Conservation (phyloP, 2,797 vertebrate species). For the Hybognathus amarus region DNA sequence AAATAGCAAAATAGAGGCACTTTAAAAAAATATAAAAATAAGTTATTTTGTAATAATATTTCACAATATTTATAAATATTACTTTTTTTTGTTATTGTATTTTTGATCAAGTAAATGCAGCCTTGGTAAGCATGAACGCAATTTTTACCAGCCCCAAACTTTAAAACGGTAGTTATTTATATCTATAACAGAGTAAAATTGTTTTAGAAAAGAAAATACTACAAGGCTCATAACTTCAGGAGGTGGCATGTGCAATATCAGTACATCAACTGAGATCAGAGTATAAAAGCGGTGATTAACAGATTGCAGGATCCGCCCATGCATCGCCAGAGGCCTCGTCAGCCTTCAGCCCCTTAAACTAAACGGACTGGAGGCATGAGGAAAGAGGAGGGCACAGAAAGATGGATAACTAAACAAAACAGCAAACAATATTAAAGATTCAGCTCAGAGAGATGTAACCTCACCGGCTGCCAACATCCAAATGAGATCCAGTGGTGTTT, state of each 20-base stretch:
- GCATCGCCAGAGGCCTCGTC: background rate
- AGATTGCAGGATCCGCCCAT: background rate
- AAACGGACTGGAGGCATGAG: background rate
- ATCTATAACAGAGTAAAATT: background rate
- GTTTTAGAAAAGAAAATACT: background rate
- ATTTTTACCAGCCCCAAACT: no score
- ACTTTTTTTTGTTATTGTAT: no score
- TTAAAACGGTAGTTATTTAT: background rate
- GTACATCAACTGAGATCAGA: background rate
- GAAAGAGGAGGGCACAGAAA: slow-evolving; percentile 19
- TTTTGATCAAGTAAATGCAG: no score
- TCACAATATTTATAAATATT: background rate
- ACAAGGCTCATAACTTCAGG: background rate
- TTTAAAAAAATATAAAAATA: no score
- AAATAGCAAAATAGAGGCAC: no score
- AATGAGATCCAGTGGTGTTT: slow-evolving; percentile 64
- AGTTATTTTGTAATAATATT: background rate
- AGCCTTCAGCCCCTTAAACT: background rate
- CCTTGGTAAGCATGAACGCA: background rate
- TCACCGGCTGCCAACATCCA: slow-evolving; percentile 61
- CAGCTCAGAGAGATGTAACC: slow-evolving; percentile 53
- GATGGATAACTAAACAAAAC: slow-evolving; percentile 49
- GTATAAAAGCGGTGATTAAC: background rate
- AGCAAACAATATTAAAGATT: slow-evolving; percentile 61
- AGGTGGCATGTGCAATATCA: background rate